Evolutionary conservation across 2,888 invertebrate species (phyloP), one percentile per base, ranked within the genome.

Genomic region (Seladonia tumulorum): DNA sequence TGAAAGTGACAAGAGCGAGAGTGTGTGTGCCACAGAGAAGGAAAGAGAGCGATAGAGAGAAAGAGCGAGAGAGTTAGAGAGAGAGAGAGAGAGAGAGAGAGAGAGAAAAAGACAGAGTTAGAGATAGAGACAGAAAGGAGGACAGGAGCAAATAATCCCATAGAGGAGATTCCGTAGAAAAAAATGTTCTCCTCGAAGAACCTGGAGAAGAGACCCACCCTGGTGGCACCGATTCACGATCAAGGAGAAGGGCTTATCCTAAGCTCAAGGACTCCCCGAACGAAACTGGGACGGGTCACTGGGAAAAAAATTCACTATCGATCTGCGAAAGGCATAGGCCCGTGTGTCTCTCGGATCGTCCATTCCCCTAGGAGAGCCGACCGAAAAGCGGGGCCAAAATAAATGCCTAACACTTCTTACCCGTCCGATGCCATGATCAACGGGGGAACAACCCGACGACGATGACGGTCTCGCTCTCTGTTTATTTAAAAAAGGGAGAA

Each of bases 371-470:
- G 83, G 89, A 79, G 53, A 63, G 63, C 5, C 63, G n/a, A 22
- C 16, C 29, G 29, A 29, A 53, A 53, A 22, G 25, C 25, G 29
- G 25, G 25, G 60, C 60, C 66, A 29, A 29, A 76, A 57, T 76
- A 68, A 68, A 68, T 78, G n/a, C 68, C 18, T 73, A 47, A 14
- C 47, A 47, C 47, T n/a, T 12, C 92, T 88, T 91, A 93, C 93
- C 92, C 88, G 81, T 93, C 93, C 71, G 93, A 92, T 87, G 93
- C 92, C 93, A 93, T 63, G 63, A 29, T 93, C 73, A 39, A 70
- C 57, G n/a, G 57, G 12, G 57, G 57, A 57, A 57, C 57, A n/a
- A 57, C n/a, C 57, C 57, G 57, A 57, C 57, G 57, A 57, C 57
- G 57, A 57, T 4, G 57, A 53, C 53, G 53, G 5, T 16, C 16